Base-by-base conservation (phyloP, 2,797 vertebrate species). In the Myotis pilosus region DNA sequence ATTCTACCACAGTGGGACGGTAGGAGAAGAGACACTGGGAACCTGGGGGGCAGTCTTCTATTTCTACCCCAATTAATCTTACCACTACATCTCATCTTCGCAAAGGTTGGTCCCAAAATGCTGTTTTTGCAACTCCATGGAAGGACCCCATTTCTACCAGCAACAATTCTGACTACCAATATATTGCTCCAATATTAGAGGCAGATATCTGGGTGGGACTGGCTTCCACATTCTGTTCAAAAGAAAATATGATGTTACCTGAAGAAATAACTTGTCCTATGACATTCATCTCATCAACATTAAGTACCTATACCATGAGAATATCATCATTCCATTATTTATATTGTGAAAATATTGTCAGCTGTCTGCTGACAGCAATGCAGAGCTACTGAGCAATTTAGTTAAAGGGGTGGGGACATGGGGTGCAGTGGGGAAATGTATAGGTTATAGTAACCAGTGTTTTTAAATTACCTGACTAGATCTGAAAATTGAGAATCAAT, bases 401-500 rank as follows among this genome's bases (percentile, higher is more conserved):
- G 11, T 55, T 71, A 69, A 88, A 87, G 30, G 44, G 1, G 0
- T 83, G 10, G 25, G 33, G 13, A 78, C 4, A 47, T 23, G 6
- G 20, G 10, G 19, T 49, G 1, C 13, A 22, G 2, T 44, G 64
- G 23, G 22, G 9, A 79, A 80, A 71, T 57, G 5, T 44, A 68
- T 22, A 84, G 17, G 36, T n/a, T 81, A 41, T 76, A 64, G 33
- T 80, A 85, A 55, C 15, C 11, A 53, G 16, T 72, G 28, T 72
- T 83, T 96, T 71, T 38, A n/a, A 88, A 84, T 85, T 89, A 82
- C 80, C 41, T 71, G 1, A 72, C n/a, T 82, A 49, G 13, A 68
- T 90, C 44, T 75, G 19, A 85, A 96, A 89, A 75, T 6, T 79
- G 25, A 95, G 44, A 93, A 87, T 74, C 47, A 94, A 51, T 74